Base-by-base conservation (phyloP, 2,113 vertebrate genomes). In the Athene noctua region DNA sequence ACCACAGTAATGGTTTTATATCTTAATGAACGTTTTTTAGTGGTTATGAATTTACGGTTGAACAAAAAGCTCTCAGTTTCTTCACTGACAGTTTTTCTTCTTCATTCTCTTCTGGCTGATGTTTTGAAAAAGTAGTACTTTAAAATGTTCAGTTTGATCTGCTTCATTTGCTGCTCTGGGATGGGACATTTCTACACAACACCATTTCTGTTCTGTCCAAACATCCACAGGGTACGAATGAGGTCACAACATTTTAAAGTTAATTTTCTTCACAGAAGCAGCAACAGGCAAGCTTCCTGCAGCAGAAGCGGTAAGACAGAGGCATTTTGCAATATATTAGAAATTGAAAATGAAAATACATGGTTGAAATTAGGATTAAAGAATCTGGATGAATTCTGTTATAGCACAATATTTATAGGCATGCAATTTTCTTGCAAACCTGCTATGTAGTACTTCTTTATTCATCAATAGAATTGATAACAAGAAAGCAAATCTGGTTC, bases 41-140 rank as follows among this genome's bases (percentile, higher is more conserved):
- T 49, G 86, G 70, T 86, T 81, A 66, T 74, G 75, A 88, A 79
- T 61, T 72, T 93, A 86, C 15, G 79, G 52, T 61, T 61, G 51
- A 95, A 74, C 3, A 61, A 88, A 88, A 88, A 40, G n/a, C 52
- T 92, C 82, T 92, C 81, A 34, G 77, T 91, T 91, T 91, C 83
- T 78, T 95, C 88, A 83, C 7, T 51, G 67, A 38, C 2, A 1
- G 5, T 25, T 92, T 92, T 95, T 77, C 34, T 61, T 82, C 49
- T 78, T 62, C 7, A 40, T 84, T 84, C 9, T 96, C n/a, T 78
- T 74, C 42, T 86, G 55, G 71, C 38, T 68, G 40, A n/a, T 79
- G 10, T 71, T 93, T 80, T 89, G 34, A 83, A 90, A 73, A 74
- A 80, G 52, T 30, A 82, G 30, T 20, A 77, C 38, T 81, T 94